Evolutionary conservation across 2,888 invertebrate genomes (phyloP).

Genomic region (Bimastos eiseni): DNA sequence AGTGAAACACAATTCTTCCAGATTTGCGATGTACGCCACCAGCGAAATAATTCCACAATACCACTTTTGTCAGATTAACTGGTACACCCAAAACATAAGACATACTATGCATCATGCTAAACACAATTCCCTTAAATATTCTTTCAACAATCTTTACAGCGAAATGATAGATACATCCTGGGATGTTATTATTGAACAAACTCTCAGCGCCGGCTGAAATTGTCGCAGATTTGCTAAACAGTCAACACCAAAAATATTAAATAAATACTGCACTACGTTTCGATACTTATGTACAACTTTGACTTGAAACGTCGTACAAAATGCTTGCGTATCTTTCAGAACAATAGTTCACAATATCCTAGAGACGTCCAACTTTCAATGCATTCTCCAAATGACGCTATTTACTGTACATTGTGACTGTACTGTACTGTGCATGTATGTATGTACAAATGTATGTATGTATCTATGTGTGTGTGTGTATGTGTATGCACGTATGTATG

Average conservation of each 20-base stretch:
- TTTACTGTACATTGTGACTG: not conserved
- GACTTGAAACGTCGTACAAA: not conserved
- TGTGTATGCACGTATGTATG: too few relatives aligned
- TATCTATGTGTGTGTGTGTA: too few relatives aligned
- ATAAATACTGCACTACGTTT: not conserved
- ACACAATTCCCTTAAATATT: not conserved
- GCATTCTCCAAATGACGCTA: not conserved
- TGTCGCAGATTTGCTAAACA: not conserved
- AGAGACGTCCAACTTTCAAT: not conserved
- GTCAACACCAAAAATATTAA: constrained; percentile 4
- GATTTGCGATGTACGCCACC: not conserved
- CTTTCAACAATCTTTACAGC: not conserved
- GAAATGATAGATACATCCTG: not conserved
- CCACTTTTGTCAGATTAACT: not conserved
- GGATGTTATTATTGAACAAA: not conserved
- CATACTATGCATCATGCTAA: not conserved
- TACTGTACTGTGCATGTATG: not conserved
- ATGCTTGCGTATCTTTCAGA: not conserved
- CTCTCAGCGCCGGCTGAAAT: not conserved
- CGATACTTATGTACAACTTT: not conserved
- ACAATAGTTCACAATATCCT: not conserved
- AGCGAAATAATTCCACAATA: not conserved
- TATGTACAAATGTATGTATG: too few relatives aligned
- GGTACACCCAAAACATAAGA: not conserved
- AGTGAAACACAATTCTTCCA: not conserved